phyloP scores from a whole-genome alignment of 2,888 invertebrate genomes.

The Cantharis flavilabris region DNA sequence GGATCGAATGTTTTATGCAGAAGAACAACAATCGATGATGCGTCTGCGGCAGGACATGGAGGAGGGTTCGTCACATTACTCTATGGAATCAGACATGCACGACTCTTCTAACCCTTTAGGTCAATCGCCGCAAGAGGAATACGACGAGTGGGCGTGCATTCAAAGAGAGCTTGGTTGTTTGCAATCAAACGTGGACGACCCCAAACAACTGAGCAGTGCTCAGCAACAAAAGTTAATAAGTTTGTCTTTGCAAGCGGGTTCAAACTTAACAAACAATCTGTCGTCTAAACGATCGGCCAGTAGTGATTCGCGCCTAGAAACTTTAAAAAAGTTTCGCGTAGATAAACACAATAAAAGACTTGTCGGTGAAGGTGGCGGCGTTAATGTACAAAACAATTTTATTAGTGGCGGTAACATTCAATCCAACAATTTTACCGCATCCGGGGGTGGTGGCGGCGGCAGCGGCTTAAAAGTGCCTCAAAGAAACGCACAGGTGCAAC shows the following conservation, averaged over 20 bases:
- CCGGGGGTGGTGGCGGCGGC: background rate
- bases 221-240: background rate
- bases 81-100: slow-evolving; percentile 5
- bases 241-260: background rate
- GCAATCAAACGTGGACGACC: slow-evolving; percentile 6
- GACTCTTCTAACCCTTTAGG: background rate
- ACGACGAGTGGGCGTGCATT: slow-evolving; percentile 71
- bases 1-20: slow-evolving; percentile 73
- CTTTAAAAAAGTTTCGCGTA: slow-evolving; percentile 53
- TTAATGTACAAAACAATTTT: slow-evolving; percentile 10
- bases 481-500: slow-evolving; percentile 10
- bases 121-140: slow-evolving; percentile 50
- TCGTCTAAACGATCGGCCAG: slow-evolving; percentile 48
- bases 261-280: slow-evolving; percentile 9
- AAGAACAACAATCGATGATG: slow-evolving; percentile 69
- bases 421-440: slow-evolving; percentile 10
- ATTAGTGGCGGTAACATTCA: slow-evolving; percentile 5
- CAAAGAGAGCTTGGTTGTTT: slow-evolving; percentile 66
- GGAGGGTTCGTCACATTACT: slow-evolving; percentile 34
- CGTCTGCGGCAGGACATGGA: slow-evolving; percentile 61
- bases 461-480: background rate
- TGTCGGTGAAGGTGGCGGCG: slow-evolving; percentile 6
- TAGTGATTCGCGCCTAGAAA: slow-evolving; percentile 51
- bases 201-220: background rate
- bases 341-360: slow-evolving; percentile 50